phyloP scores from a whole-genome alignment of 1,140 invertebrate genomes.

The Andrena cerasifolii region DNA sequence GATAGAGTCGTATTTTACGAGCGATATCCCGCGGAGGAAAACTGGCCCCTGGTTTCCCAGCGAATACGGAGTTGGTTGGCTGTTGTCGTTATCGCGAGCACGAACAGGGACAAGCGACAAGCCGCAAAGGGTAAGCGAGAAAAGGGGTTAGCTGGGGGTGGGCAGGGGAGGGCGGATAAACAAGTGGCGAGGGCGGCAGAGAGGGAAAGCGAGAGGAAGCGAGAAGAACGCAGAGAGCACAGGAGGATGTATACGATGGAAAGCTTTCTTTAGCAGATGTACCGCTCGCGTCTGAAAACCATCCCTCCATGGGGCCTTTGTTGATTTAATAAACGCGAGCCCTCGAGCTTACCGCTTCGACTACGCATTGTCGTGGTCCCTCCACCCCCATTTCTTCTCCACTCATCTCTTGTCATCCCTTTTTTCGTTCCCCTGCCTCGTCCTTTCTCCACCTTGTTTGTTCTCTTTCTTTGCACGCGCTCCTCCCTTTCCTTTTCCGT shows the following conservation, averaged over 20 bases:
- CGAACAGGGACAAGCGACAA: slow-evolving; percentile 18
- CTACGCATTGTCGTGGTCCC: slow-evolving; percentile 62
- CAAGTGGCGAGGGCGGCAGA: slow-evolving; percentile 27
- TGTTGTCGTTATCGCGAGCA: slow-evolving; percentile 49
- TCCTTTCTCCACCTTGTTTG: slow-evolving; percentile 11
- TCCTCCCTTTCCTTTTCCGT: slow-evolving; percentile 18
- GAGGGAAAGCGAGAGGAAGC: too few relatives aligned
- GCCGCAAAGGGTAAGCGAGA: slow-evolving; percentile 46
- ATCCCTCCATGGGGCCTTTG: slow-evolving; percentile 65
- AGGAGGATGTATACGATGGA: slow-evolving; percentile 51
- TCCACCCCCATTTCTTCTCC: not conserved
- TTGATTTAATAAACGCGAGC: slow-evolving; percentile 73
- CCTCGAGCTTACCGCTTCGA: slow-evolving; percentile 63
- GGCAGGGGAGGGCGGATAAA: slow-evolving; percentile 10
- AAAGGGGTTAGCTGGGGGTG: not conserved
- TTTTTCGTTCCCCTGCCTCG: not conserved
- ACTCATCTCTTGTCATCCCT: not conserved
- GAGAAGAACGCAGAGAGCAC: slow-evolving; percentile 6
- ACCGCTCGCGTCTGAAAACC: slow-evolving; percentile 66
- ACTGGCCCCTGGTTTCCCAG: not conserved
- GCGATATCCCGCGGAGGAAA: not conserved
- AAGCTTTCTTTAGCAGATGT: slow-evolving; percentile 70
- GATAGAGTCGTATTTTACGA: not conserved
- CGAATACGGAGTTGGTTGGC: slow-evolving; percentile 26
- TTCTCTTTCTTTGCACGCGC: slow-evolving; percentile 12